A percentile compares a stretch with the other conserved stretches of the same genome.
Evolutionary conservation across 1,140 invertebrate genomes (phyloP).

Genomic region (Cephus cinctus): DNA sequence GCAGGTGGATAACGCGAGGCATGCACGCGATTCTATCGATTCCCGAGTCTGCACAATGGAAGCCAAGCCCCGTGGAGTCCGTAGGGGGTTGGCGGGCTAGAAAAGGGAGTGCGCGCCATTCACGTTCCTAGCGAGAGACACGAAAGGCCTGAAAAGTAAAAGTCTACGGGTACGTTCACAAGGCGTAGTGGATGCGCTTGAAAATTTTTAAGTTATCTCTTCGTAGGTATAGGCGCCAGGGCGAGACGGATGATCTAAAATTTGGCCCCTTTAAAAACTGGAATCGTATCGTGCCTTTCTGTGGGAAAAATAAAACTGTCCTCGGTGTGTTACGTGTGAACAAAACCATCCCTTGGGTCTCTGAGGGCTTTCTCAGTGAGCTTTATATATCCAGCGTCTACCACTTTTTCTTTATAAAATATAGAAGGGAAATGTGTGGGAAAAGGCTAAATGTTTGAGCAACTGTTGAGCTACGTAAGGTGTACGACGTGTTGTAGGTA

Average conservation of each 20-base stretch:
- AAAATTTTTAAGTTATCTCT: neutral
- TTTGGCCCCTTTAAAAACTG: too few species aligned
- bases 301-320: too few species aligned
- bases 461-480: too few species aligned
- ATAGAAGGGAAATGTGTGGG: neutral
- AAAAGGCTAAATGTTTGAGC: too few species aligned
- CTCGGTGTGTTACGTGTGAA: too few species aligned
- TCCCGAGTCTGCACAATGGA: constrained; percentile 37
- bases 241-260: too few species aligned
- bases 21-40: constrained; percentile 48
- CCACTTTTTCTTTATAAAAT: constrained; percentile 15
- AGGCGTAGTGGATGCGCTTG: constrained; percentile 1
- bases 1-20: constrained; percentile 45
- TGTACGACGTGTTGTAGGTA: too few species aligned
- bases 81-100: neutral
- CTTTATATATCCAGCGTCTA: too few species aligned
- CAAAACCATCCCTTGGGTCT: too few species aligned
- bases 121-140: constrained; percentile 6
- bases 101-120: neutral
- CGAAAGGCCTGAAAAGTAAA: constrained; percentile 16
- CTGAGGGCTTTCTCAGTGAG: too few species aligned
- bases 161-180: constrained; percentile 12
- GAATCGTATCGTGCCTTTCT: too few species aligned
- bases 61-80: neutral
- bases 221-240: too few species aligned